Conservation (phyloP, 2,797 vertebrate genomes). For the Hafferia zeledoni region DNA sequence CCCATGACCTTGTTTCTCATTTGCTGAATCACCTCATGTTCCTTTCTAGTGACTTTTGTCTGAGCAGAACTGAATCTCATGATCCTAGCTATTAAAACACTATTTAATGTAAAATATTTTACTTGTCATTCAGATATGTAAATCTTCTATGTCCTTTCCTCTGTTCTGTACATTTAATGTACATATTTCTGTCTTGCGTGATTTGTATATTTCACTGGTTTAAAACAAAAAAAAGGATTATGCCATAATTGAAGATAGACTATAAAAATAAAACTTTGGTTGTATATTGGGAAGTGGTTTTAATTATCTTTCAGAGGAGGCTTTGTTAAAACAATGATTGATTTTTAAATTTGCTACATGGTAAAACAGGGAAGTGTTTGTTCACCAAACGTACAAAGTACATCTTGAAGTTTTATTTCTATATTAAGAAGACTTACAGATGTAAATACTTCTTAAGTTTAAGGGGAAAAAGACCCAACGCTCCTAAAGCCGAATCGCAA, state of each 20-base stretch:
- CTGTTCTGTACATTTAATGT: constrained; percentile 85
- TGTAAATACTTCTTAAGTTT: background rate
- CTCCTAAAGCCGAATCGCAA: background rate
- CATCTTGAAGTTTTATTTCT: constrained; percentile 51
- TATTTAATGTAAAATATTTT: constrained; percentile 88
- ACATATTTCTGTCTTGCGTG: constrained; percentile 83
- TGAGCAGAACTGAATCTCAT: constrained; percentile 77
- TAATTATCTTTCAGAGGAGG: constrained; percentile 73
- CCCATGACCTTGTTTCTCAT: constrained; percentile 65
- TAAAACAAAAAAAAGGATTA: constrained; percentile 74
- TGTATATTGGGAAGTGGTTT: constrained; percentile 84
- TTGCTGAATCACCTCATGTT: constrained; percentile 74
- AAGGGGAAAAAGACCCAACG: rapidly evolving
- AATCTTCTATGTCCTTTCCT: constrained; percentile 79
- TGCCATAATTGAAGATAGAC: constrained; percentile 82
- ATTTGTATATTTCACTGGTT: constrained; percentile 86
- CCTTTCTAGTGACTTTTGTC: constrained; percentile 71
- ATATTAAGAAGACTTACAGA: constrained; percentile 34
- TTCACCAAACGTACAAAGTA: constrained; percentile 44
- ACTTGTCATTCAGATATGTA: constrained; percentile 82
- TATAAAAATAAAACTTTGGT: constrained; percentile 84
- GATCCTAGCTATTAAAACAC: constrained; percentile 78
- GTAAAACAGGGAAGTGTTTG: constrained; percentile 43
- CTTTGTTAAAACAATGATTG: constrained; percentile 58
- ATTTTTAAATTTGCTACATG: constrained; percentile 57